A percentile compares a stretch with the other conserved stretches of the same genome.
These are phyloP conservation scores for Myotis myotis DNA, from an alignment of 2,797 vertebrate species.

Conservation along the genomic window DNA sequence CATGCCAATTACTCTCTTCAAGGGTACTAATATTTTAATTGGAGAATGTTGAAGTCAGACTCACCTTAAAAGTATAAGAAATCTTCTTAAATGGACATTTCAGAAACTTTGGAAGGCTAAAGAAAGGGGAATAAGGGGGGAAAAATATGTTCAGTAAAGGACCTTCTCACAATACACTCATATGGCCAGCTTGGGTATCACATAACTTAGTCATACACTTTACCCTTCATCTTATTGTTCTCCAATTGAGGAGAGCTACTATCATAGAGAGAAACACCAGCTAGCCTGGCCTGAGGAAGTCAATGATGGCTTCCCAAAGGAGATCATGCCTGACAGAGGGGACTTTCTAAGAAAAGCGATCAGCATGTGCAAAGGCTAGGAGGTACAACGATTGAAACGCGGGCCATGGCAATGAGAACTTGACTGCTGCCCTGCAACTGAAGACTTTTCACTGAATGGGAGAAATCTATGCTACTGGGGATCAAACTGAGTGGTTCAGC, in stretches of 20 bases:
- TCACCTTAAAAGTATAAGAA: background rate
- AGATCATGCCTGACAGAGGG: background rate
- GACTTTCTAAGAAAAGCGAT: background rate
- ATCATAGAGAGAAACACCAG: background rate
- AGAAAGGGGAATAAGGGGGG: background rate
- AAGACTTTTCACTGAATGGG: background rate
- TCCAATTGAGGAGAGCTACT: background rate
- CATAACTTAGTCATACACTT: background rate
- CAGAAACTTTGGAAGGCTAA: background rate
- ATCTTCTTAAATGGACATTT: background rate
- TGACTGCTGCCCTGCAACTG: background rate
- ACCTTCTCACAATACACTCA: background rate
- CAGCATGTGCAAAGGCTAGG: background rate
- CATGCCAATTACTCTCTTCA: background rate
- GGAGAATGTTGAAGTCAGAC: background rate
- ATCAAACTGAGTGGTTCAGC: background rate
- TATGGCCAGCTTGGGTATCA: background rate
- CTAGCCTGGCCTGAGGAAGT: background rate
- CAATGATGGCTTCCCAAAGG: background rate
- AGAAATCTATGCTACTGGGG: background rate
- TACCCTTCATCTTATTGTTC: background rate
- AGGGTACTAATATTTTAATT: background rate
- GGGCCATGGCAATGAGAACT: background rate
- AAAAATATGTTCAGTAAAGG: background rate
- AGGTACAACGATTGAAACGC: background rate